Base-by-base conservation (phyloP, 2,888 invertebrate genomes). In the Cyclophora punctaria region DNA sequence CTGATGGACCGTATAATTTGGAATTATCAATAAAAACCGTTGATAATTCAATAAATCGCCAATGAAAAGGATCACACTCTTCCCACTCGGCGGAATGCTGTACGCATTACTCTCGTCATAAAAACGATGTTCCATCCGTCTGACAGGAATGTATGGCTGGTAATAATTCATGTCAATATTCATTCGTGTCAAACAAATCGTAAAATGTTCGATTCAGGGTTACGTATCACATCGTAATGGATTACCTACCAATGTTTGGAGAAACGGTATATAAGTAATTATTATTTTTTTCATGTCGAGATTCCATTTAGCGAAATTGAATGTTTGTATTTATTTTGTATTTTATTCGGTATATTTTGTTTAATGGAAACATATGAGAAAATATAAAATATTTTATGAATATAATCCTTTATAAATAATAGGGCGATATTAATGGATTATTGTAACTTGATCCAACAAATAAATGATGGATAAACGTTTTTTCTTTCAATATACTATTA, bases 151-250 rank as follows among this genome's bases (percentile, higher is more conserved):
- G 70, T 75, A 77, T 71, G 74, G 67, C 50, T 45, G 60, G 69
- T 65, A 72, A 80, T 81, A 79, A 74, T 70, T 81, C 74, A 80
- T 65, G 74, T 72, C 75, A 66, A 72, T 75, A 77, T 79, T 76
- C 73, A 77, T 78, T 68, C 70, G 65, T 69, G 73, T 79, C 79
- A 76, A 73, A 77, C 76, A 75, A 78, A 80, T 78, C 77, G 77
- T 78, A 71, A 78, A 78, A 75, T 68, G 71, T 71, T 63, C 53
- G 55, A 54, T 53, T 48, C 59, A 59, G 56, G 20, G 54, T 58
- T 59, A 48, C 52, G 52, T 66, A 66, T 62, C 57, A 58, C 58
- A 59, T 64, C 57, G 58, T 58, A 63, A 63, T 60, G 62, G 59
- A 57, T 57, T 50, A 56, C 56, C 50, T 49, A 37, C 37, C 20